Percentiles rank a stretch among this genome's conserved stretches.
phyloP scores from a whole-genome alignment of 2,888 invertebrate genomes.

The Coleophora deauratella region DNA sequence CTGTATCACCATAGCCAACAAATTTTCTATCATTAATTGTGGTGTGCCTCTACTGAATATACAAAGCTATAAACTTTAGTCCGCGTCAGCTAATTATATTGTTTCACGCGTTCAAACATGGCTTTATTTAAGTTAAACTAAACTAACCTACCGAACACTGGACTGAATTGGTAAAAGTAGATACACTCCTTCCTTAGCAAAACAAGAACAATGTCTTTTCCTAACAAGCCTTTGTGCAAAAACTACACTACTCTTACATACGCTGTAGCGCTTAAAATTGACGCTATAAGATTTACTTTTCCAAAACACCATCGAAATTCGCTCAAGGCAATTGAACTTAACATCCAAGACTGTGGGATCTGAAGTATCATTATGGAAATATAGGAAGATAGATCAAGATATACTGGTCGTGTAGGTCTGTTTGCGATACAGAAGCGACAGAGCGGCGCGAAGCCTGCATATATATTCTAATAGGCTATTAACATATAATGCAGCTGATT shows the following conservation, averaged over 20 bases:
- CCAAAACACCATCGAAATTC: conserved; percentile 9
- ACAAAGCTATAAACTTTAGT: too few species aligned
- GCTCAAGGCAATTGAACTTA: conserved; percentile 21
- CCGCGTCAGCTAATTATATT: too few species aligned
- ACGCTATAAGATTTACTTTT: background rate
- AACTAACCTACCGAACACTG: too few species aligned
- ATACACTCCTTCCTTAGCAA: conserved; percentile 30
- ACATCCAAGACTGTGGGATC: conserved; percentile 32
- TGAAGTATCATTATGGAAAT: conserved; percentile 17
- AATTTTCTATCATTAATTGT: too few species aligned
- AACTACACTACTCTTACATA: conserved; percentile 18
- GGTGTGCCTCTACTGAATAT: too few species aligned
- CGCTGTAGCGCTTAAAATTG: conserved; percentile 17
- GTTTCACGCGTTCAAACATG: too few species aligned
- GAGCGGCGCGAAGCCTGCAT: conserved; percentile 38
- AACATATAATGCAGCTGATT: conserved; percentile 76
- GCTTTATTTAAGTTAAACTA: too few species aligned
- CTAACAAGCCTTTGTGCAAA: conserved; percentile 55
- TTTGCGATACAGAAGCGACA: conserved; percentile 33
- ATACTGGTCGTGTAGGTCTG: conserved; percentile 27
- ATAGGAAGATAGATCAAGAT: conserved; percentile 24
- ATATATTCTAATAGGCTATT: conserved; percentile 73
- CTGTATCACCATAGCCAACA: too few species aligned
- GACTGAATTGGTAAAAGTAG: too few species aligned
- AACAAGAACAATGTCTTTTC: conserved; percentile 44